A percentile compares a stretch with the other conserved stretches of the same genome.
Conservation (phyloP, 2,113 vertebrate species). For the Lathamus discolor region DNA sequence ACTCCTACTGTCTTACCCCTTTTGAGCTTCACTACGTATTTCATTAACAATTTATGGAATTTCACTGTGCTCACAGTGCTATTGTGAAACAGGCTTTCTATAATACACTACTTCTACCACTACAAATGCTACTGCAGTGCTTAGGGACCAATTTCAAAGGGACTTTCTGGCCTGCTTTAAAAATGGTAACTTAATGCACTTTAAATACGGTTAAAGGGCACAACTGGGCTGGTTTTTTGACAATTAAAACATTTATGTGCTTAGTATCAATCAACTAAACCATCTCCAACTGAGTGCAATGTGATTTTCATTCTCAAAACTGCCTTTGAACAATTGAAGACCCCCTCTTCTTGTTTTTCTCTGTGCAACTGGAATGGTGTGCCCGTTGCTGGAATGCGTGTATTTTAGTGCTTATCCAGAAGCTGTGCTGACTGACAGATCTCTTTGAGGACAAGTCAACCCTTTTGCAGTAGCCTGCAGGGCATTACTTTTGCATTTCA, state of each 20-base stretch:
- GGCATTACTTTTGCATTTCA: slow-evolving; percentile 48
- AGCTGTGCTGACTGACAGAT: background rate
- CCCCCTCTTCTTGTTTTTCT: background rate
- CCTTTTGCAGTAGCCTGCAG: slow-evolving; percentile 37
- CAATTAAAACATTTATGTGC: slow-evolving; percentile 26
- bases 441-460: slow-evolving; percentile 23
- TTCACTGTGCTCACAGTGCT: background rate
- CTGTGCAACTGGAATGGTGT: slow-evolving; percentile 4
- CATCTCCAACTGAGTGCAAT: background rate
- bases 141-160: slow-evolving; percentile 64
- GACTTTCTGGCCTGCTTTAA: slow-evolving; percentile 51
- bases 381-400: background rate
- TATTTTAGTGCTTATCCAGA: slow-evolving; percentile 25
- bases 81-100: background rate
- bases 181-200: slow-evolving; percentile 68
- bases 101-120: background rate
- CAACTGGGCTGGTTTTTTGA: slow-evolving; percentile 36
- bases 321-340: background rate
- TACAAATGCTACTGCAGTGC: slow-evolving; percentile 51
- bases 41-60: background rate
- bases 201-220: slow-evolving; percentile 72
- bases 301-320: slow-evolving; percentile 34
- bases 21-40: background rate
- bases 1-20: background rate
- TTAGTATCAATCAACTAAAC: slow-evolving; percentile 16